A percentile compares a stretch with the other conserved stretches of the same genome.
Conservation (phyloP, 2,797 vertebrate genomes). For the Rhynchonycteris naso region DNA sequence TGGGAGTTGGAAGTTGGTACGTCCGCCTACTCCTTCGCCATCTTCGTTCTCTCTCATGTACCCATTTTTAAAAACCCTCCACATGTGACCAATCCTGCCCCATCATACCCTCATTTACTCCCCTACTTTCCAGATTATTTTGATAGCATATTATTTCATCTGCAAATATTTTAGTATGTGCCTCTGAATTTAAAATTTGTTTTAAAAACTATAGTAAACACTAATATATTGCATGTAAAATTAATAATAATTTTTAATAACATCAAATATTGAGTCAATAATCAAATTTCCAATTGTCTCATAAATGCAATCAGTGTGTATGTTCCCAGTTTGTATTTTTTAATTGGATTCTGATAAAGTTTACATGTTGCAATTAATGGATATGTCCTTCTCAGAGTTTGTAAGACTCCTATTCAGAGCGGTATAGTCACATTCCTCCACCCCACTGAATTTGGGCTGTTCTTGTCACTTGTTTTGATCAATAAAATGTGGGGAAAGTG, state of each 20-base stretch:
- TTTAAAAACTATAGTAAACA: background rate
- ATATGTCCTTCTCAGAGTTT: background rate
- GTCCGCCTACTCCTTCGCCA: too few relatives aligned
- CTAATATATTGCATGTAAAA: background rate
- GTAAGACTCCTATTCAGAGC: background rate
- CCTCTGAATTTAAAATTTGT: background rate
- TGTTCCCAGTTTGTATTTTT: conserved; percentile 32
- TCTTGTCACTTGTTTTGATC: background rate
- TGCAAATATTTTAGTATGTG: background rate
- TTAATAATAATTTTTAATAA: background rate
- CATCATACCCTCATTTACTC: background rate
- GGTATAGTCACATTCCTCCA: background rate
- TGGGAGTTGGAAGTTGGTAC: too few relatives aligned
- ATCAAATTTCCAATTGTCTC: background rate
- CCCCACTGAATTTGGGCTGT: background rate
- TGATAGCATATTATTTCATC: background rate
- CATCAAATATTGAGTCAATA: background rate
- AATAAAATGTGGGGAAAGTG: background rate
- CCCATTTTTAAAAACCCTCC: background rate
- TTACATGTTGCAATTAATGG: background rate
- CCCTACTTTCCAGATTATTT: background rate
- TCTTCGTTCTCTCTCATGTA: too few relatives aligned
- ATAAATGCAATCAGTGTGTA: background rate
- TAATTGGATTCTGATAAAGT: background rate
- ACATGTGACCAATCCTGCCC: background rate